These are phyloP conservation scores for Melanotaenia parkinsoni DNA, from an alignment of 2,797 vertebrate genomes.

Conservation along the genomic window DNA sequence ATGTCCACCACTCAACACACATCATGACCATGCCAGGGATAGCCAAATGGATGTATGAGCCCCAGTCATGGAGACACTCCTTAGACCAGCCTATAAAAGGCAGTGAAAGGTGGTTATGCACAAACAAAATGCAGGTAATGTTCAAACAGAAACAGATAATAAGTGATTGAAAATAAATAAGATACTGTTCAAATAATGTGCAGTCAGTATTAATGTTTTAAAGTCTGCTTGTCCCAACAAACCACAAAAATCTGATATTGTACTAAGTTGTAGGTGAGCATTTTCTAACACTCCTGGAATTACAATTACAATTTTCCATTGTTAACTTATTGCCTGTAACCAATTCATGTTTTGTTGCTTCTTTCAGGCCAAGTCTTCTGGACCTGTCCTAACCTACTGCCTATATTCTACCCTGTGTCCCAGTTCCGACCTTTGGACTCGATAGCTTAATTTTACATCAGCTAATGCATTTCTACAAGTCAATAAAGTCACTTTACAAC, in stretches of 20 bases:
- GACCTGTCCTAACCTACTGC: not conserved
- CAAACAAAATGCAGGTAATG: not conserved
- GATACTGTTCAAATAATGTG: not conserved
- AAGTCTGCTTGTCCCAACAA: not conserved
- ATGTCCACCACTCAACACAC: slow-evolving; percentile 94
- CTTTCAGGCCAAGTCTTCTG: not conserved
- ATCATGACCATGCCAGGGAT: slow-evolving; percentile 92
- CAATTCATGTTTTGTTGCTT: slow-evolving; percentile 1
- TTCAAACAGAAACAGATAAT: not conserved
- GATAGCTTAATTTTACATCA: not conserved
- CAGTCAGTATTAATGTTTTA: not conserved
- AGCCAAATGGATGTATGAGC: slow-evolving; percentile 83
- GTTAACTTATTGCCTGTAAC: no score
- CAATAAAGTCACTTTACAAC: not conserved
- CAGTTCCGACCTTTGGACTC: not conserved
- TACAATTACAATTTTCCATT: no score
- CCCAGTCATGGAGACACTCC: slow-evolving; percentile 92
- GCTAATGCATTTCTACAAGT: not conserved
- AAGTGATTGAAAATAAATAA: not conserved
- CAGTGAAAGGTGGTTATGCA: not conserved
- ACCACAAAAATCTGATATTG: not conserved
- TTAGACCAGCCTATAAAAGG: slow-evolving; percentile 87
- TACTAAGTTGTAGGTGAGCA: not conserved
- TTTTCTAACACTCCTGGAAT: not conserved
- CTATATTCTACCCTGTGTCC: not conserved